phyloP scores from a whole-genome alignment of 2,888 invertebrate species.

The Galerucella nymphaeae region DNA sequence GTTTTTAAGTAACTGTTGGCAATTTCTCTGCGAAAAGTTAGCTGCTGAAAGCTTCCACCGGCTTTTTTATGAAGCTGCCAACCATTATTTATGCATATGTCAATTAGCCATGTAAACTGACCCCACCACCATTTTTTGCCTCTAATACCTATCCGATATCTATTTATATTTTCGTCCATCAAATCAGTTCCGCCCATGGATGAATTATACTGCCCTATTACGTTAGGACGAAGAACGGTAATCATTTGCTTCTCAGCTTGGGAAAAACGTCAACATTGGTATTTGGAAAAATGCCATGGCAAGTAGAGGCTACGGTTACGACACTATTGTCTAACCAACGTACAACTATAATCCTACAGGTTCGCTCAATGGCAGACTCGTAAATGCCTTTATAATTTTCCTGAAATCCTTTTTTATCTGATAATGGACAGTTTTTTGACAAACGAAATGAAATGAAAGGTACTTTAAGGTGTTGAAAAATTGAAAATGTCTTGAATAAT shows the following conservation, averaged over 20 bases:
- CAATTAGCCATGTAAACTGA: slow-evolving; percentile 13
- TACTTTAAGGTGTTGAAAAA: no score
- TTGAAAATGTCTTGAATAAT: no score
- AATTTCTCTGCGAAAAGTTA: slow-evolving; percentile 40
- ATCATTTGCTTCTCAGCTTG: background rate
- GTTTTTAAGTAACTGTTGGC: slow-evolving; percentile 34
- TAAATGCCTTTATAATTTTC: background rate
- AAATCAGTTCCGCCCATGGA: slow-evolving; percentile 45
- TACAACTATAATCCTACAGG: background rate
- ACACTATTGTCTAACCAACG: background rate
- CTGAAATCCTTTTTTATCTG: background rate
- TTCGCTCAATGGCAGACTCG: slow-evolving; percentile 1
- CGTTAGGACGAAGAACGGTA: slow-evolving; percentile 3
- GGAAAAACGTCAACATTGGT: background rate
- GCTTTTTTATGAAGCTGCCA: no score
- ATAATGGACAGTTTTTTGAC: background rate
- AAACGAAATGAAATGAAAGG: background rate
- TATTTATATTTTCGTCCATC: slow-evolving; percentile 31
- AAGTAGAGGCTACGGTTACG: background rate
- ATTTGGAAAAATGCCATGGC: no score
- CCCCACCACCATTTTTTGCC: slow-evolving; percentile 35
- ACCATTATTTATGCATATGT: background rate
- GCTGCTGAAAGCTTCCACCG: background rate
- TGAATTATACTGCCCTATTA: slow-evolving; percentile 39
- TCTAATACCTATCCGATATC: slow-evolving; percentile 37